Base-by-base conservation (phyloP, 2,888 invertebrate species). In the Lottia scabra region DNA sequence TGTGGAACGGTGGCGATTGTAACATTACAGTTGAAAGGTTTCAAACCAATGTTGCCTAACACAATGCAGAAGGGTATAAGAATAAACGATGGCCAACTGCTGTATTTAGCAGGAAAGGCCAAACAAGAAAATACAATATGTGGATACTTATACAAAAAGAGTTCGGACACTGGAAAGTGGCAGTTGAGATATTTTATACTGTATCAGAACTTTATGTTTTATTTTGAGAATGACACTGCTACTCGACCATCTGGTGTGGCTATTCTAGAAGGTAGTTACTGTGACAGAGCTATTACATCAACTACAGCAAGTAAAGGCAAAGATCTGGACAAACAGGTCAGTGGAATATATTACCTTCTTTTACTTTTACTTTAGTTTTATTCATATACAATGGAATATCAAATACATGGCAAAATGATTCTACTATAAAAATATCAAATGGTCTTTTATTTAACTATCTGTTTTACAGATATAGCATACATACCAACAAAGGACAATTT, bases 91-190 rank as follows among this genome's bases (percentile, higher is more conserved):
- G 81, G 79, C 72, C 96, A 96, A 90, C 91, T 96, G 75, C 90
- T 95, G 75, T 94, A 95, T 91, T 91, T 97, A 78, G 95, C 96
- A 0, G 94, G 95, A 83, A 92, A 95, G 79, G 96, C 96, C n/a
- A 93, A 94, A 85, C 93, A 93, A 86, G 96, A 96, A 74, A 94
- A 94, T 87, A 93, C 93, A n/a, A 91, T 94, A 91, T 92, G 94
- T 71, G 96, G 96, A 67, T 94, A 94, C 89, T 92, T 96, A 76
- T 94, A 95, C 91, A 96, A 96, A 90, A 92, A 94, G 83, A 95
- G 95, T 69, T 93, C 95, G 0, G 96, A 96, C 88, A 94, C 93
- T 84, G 93, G 93, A 79, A 96, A 95, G 90, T 97, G 97, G 97
- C 96, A 96, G 88, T 87, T 89, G 63, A 80, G 90, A 23, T 91